Percentiles rank a stretch among this genome's conserved stretches.
phyloP scores from a whole-genome alignment of 2,888 invertebrate species.

The Drosophila multiciliata region DNA sequence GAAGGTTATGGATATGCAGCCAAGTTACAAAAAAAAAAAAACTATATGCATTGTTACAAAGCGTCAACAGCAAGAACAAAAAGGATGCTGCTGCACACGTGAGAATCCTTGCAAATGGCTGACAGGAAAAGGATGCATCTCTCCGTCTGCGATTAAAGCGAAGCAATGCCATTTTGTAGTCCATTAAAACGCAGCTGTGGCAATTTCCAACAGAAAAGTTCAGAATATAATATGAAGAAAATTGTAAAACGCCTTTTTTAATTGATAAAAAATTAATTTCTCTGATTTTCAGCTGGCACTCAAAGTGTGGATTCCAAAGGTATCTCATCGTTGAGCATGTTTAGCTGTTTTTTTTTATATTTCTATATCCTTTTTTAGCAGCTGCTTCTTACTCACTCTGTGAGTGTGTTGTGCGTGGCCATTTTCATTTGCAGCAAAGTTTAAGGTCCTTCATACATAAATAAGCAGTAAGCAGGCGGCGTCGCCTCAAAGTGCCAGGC shows the following conservation, averaged over 20 bases:
- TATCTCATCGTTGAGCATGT: not conserved
- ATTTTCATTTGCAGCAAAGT: conserved; percentile 78
- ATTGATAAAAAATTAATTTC: not conserved
- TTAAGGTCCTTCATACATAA: conserved; percentile 81
- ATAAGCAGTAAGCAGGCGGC: conserved; percentile 76
- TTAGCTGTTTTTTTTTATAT: conserved; percentile 16
- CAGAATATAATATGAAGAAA: not conserved
- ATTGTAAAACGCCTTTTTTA: not conserved
- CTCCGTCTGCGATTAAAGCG: conserved; percentile 70
- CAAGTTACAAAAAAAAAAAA: conserved; percentile 47
- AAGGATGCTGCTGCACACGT: conserved; percentile 51
- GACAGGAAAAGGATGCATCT: conserved; percentile 52
- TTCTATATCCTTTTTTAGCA: conserved; percentile 9
- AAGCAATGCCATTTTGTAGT: conserved; percentile 33
- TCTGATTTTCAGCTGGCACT: not conserved
- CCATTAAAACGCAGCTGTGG: not conserved
- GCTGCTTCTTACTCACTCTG: conserved; percentile 13
- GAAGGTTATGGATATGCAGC: conserved; percentile 62
- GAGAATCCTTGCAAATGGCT: conserved; percentile 64
- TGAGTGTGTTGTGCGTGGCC: conserved; percentile 47
- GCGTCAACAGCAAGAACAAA: conserved; percentile 42
- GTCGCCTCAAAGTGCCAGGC: conserved; percentile 68
- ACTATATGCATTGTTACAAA: conserved; percentile 58
- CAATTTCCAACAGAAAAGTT: not conserved
- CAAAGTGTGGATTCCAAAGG: not conserved